Conservation (phyloP, 2,888 invertebrate species). For the Branchellion lobata region DNA sequence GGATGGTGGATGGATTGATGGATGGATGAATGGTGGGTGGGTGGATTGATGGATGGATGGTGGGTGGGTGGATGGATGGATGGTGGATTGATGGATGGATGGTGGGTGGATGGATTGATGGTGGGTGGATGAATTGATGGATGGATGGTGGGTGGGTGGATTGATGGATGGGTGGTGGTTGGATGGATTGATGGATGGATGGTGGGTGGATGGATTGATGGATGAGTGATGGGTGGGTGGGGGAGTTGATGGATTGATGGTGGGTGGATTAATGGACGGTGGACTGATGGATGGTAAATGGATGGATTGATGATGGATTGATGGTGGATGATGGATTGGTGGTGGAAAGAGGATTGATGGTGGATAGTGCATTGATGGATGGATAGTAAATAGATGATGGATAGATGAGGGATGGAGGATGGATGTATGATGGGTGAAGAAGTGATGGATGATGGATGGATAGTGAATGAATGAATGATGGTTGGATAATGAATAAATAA, state of each 20-base stretch:
- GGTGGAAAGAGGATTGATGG: not conserved
- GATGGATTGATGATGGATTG: not conserved
- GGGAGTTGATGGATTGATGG: conserved; percentile 4
- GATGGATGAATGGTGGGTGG: conserved; percentile 4
- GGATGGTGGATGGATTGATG: no score
- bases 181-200: conserved; percentile 1
- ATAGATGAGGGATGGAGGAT: no score
- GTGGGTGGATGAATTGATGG: not conserved
- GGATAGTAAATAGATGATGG: conserved; percentile 2
- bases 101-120: no score
- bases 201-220: no score
- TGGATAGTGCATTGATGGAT: not conserved
- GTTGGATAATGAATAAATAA: no score
- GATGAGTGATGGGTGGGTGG: no score
- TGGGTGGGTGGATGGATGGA: not conserved
- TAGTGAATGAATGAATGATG: not conserved
- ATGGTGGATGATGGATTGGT: conserved; percentile 4
- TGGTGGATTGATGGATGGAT: not conserved
- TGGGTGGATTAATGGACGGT: not conserved
- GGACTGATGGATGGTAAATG: not conserved
- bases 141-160: conserved; percentile 1
- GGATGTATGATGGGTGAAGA: not conserved
- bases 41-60: conserved; percentile 1
- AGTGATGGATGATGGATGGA: no score
- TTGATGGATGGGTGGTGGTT: no score